Evolutionary conservation across 2,888 invertebrate genomes (phyloP), one percentile per base, ranked within the genome.

Genomic region (Salticus scenicus): DNA sequence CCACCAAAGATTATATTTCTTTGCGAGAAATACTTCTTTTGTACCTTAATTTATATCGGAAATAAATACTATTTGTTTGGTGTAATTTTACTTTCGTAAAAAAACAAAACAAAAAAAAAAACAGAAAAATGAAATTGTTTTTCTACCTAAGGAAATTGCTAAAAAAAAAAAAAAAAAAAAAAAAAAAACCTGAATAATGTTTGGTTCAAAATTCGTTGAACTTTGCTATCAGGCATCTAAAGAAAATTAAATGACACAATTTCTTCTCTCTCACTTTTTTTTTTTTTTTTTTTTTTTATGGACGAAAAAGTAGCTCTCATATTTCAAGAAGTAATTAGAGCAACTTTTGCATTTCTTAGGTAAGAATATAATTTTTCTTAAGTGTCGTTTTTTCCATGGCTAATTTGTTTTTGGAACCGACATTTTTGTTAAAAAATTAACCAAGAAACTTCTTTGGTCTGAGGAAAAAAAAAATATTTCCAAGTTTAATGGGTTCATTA

Each of bases 251-350:
- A 80, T 67, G 33, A 47, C 17, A 67, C 51, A 73, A 73, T 66
- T 67, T 37, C 37, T 37, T 37, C 10, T 37, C 10, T 37, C 4
- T 73, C 47, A 80, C 64, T 71, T 71, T 64, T 31, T 66, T 42
- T 31, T 27, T 57, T 24, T 47, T n/a, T 37, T 37, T 8, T 2
- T 63, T 70, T 37, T 66, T 47, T 64, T 20, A 12, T 33, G 51
- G 71, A 64, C n/a, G 28, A 78, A 82, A 71, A 82, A 41, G 28
- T 20, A 30, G 30, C 33, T 24, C 64, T 76, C 75, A 82, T 76
- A 80, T 73, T 64, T 82, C 74, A 42, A 37, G 41, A 30, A 28
- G 63, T 82, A 82, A 82, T 82, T 82, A 82, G 82, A 82, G 76
- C 69, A 41, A 47, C 75, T 75, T 64, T 33, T 57, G 33, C 75